phyloP scores from a whole-genome alignment of 2,797 vertebrate genomes.

The Cyprinodon diabolis region DNA sequence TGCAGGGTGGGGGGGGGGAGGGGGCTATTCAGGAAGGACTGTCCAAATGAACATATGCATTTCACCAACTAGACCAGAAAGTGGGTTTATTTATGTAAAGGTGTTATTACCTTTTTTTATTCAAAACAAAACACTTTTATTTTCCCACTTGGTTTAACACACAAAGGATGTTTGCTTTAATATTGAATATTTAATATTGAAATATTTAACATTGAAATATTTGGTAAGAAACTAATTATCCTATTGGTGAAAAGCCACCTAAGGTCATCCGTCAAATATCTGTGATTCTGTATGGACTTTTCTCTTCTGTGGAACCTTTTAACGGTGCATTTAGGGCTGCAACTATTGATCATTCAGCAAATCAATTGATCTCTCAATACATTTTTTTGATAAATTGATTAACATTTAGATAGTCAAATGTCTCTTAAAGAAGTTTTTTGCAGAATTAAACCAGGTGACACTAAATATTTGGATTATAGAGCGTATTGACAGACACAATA shows the following conservation, averaged over 20 bases:
- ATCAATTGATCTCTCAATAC: too few relatives aligned
- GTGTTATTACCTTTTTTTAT: background rate
- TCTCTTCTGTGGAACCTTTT: background rate
- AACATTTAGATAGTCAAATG: too few relatives aligned
- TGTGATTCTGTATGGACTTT: background rate
- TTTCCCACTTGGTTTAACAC: background rate
- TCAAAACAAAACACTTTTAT: background rate
- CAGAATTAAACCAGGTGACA: too few relatives aligned
- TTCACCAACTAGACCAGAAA: background rate
- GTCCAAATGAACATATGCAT: background rate
- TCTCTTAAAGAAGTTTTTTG: too few relatives aligned
- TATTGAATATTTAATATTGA: too few relatives aligned
- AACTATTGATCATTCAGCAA: too few relatives aligned
- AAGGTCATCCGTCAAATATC: background rate
- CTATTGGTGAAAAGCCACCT: background rate
- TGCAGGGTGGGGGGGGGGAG: background rate
- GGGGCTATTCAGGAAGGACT: background rate
- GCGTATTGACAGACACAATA: too few relatives aligned
- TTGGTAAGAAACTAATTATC: background rate
- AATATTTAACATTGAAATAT: background rate
- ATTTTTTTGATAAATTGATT: too few relatives aligned
- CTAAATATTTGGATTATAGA: too few relatives aligned
- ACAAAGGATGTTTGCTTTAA: background rate
- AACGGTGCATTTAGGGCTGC: too few relatives aligned
- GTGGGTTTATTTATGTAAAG: background rate